Evolutionary conservation across 2,113 vertebrate species (phyloP), one percentile per base, ranked within the genome.

Genomic region (Pipra filicauda): DNA sequence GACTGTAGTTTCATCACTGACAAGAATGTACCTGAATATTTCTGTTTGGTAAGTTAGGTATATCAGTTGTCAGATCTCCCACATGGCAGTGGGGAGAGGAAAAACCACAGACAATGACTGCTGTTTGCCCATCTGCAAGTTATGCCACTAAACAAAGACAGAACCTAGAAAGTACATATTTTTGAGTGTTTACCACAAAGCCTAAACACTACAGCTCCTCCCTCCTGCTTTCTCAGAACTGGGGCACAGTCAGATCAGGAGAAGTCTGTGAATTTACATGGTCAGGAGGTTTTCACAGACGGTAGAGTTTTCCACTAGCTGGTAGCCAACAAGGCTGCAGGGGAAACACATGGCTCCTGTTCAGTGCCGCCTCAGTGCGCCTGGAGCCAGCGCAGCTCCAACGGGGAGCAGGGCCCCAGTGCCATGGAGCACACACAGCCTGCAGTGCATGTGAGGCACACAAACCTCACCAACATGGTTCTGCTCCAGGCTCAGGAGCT

Each of bases 311-410:
- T 94, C 88, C 11, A 8, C 12, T 6, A 2, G 1, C 64, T 72
- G 92, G 91, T 59, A 72, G 89, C 87, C 84, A 85, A 33, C 51
- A 49, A 64, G 44, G 95, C 96, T 87, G 85, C 72, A 61, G 88
- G 82, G 88, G 33, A 82, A 85, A 74, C 91, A 57, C 67, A 26
- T 5, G 72, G 81, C 75, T 91, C 2, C 1, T 21, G 37, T n/a
- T 62, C 70, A 65, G 3, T 0, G 1, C 8, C 24, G 31, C 76
- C 59, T 26, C 71, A 19, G 83, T 0, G 22, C 1, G 2, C 46
- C 49, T 14, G 0, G 41, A 43, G 78, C 7, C 22, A 49, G 79
- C 1, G 0, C 67, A 28, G 91, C 73, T 64, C 76, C 54, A 35
- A 39, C 28, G 3, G 1, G 2, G 77, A 72, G 84, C 54, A 77